phyloP scores from a whole-genome alignment of 2,797 vertebrate genomes.

The Anableps anableps region DNA sequence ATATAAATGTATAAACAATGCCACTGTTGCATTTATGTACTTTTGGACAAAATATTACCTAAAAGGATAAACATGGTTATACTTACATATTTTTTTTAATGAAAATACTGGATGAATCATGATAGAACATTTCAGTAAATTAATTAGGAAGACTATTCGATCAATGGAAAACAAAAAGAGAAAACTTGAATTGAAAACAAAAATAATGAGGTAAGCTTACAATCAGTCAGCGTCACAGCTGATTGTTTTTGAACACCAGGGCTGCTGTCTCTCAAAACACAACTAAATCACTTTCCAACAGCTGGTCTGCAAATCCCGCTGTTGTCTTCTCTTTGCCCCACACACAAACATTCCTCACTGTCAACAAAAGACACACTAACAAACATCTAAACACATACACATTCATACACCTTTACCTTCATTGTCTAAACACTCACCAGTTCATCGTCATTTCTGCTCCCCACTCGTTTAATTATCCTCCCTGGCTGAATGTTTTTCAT shows the following conservation, averaged over 20 bases:
- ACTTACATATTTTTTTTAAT: neutral
- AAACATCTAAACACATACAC: constrained; percentile 9
- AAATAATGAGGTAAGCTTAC: constrained; percentile 56
- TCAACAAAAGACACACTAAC: neutral
- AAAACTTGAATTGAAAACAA: constrained; percentile 47
- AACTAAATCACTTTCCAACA: constrained; percentile 63
- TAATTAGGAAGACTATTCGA: constrained; percentile 28
- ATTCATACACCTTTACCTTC: constrained; percentile 13
- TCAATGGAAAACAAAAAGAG: constrained; percentile 38
- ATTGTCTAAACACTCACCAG: constrained; percentile 36
- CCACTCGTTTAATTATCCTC: constrained; percentile 44
- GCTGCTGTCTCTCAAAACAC: constrained; percentile 56
- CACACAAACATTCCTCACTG: constrained; percentile 8
- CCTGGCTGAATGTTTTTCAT: constrained; percentile 52
- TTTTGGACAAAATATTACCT: neutral
- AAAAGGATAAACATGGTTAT: neutral
- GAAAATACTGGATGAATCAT: constrained; percentile 13
- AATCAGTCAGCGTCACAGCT: constrained; percentile 35
- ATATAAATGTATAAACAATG: constrained; percentile 14
- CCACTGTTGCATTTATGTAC: neutral
- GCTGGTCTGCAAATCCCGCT: constrained; percentile 48
- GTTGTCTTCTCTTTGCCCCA: constrained; percentile 29
- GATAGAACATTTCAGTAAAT: constrained; percentile 16
- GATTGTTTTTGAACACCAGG: constrained; percentile 34
- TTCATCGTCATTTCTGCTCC: constrained; percentile 22